Conservation (phyloP, 2,888 invertebrate genomes). For the Eilema sororculum region DNA sequence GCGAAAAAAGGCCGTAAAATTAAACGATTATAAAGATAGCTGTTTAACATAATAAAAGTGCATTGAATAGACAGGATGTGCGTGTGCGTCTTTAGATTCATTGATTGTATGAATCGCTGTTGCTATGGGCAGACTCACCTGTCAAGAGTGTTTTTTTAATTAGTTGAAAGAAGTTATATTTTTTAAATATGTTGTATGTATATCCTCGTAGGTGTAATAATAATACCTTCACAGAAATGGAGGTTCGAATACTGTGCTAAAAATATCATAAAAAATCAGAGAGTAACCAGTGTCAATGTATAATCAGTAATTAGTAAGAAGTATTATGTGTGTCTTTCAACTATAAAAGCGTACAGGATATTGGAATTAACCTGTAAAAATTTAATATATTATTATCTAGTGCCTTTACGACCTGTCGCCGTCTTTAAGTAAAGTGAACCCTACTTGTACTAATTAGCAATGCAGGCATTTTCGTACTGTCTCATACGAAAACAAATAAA, state of each 20-base stretch:
- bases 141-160: conserved; percentile 41
- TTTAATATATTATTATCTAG: not conserved
- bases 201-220: not conserved
- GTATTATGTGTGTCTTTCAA: no score
- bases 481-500: conserved; percentile 46
- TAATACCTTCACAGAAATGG: not conserved
- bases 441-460: conserved; percentile 7
- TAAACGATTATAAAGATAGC: conserved; percentile 78
- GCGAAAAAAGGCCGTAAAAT: conserved; percentile 72
- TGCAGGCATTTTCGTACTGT: conserved; percentile 33
- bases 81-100: conserved; percentile 60
- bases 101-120: conserved; percentile 62
- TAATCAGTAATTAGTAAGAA: no score
- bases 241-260: no score
- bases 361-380: no score
- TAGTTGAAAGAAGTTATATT: not conserved
- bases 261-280: no score
- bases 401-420: not conserved
- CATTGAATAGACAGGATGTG: conserved; percentile 79
- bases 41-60: conserved; percentile 82
- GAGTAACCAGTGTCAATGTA: no score
- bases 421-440: not conserved
- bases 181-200: not conserved
- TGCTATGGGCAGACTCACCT: conserved; percentile 75
- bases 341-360: no score